Percentiles rank a stretch among this genome's conserved stretches.
phyloP scores from a whole-genome alignment of 2,113 vertebrate species.

The Pterocles burchelli region DNA sequence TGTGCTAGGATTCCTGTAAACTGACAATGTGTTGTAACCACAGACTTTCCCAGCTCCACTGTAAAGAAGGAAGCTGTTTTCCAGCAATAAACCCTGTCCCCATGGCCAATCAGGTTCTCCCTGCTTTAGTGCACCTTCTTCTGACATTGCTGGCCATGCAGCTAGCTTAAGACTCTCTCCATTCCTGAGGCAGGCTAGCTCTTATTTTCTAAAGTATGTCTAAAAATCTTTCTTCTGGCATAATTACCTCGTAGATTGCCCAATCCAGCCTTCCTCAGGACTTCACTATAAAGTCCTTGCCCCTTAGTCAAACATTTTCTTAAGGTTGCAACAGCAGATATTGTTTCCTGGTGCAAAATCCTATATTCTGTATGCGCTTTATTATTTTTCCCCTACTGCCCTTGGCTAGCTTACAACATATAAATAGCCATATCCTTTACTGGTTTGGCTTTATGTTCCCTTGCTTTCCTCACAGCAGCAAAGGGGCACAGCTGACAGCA shows the following conservation, averaged over 20 bases:
- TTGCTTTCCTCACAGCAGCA: background rate
- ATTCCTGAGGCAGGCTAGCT: background rate
- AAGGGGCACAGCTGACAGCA: background rate
- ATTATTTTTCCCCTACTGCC: background rate
- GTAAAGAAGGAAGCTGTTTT: background rate
- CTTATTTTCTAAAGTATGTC: background rate
- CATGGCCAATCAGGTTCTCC: background rate
- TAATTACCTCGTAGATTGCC: background rate
- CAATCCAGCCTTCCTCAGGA: background rate
- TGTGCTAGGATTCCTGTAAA: background rate
- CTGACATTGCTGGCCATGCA: rapidly evolving
- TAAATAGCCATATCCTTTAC: background rate
- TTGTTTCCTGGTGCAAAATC: background rate
- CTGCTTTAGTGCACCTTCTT: background rate
- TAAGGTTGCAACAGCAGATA: background rate
- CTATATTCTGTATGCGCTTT: background rate
- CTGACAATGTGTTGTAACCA: rapidly evolving
- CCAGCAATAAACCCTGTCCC: background rate
- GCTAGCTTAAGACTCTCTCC: background rate
- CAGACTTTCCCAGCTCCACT: background rate
- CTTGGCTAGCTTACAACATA: background rate
- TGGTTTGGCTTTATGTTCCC: background rate
- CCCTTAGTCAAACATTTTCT: background rate
- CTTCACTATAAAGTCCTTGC: background rate
- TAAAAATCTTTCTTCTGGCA: background rate